Evolutionary conservation across 2,888 invertebrate genomes (phyloP).

Genomic region (Rhagium mordax): DNA sequence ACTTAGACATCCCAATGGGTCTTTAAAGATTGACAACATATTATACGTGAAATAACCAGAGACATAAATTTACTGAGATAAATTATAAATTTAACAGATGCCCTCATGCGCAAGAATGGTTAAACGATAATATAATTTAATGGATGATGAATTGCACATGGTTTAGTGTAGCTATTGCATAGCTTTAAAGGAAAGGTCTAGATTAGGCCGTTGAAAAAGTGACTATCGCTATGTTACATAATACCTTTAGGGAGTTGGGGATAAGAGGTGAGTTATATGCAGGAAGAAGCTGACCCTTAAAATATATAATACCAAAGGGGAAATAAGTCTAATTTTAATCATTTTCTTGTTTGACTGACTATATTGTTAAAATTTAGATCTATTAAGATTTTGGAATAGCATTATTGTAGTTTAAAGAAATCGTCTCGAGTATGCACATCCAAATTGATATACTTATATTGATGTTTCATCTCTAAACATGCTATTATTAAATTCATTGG

Average conservation of each 20-base stretch:
- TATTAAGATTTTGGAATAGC: too few species aligned
- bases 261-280: neutral
- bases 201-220: neutral
- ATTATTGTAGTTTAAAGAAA: too few species aligned
- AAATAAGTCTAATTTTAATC: neutral
- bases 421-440: too few species aligned
- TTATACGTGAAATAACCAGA: too few species aligned
- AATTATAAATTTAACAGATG: neutral
- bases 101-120: neutral
- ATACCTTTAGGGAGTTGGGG: neutral
- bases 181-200: neutral
- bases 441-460: too few species aligned
- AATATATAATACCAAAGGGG: neutral
- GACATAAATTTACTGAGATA: neutral
- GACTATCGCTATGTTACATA: neutral
- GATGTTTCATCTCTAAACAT: too few species aligned
- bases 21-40: too few species aligned
- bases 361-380: too few species aligned
- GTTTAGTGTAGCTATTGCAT: neutral
- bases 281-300: neutral
- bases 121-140: neutral
- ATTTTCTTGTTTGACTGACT: neutral
- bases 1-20: too few species aligned
- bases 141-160: neutral
- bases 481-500: too few species aligned